Base-by-base conservation (phyloP, 1,140 invertebrate genomes). In the Pygmarrhopalites habei region DNA sequence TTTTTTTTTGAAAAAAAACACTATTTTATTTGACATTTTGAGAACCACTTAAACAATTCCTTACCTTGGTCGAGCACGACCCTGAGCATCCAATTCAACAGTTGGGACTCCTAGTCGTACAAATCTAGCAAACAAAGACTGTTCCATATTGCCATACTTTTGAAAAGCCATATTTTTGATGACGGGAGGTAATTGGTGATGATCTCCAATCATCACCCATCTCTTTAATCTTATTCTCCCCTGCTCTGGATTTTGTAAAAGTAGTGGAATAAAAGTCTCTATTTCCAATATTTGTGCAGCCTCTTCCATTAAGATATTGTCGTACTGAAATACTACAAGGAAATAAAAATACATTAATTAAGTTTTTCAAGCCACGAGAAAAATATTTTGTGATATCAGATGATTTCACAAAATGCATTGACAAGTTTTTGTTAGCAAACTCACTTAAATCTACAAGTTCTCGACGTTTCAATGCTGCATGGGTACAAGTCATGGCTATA, bases 131-230 rank as follows among this genome's bases (percentile, higher is more conserved):
- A 99, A 99, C 2, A 99, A 79, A 32, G 92, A 95, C 75, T 99
- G 97, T 74, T 99, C 97, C 96, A 99, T 98, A 74, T 99, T 99
- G 5, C 92, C 95, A 77, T 95, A 99, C 75, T 99, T 99, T 77
- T 99, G 95, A 77, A 99, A 99, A 17, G 95, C 95, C 90, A 98
- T 97, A 75, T 99, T 99, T 77, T 99, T 99, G 39, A 99, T 97
- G 12, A 99, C 94, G 0, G 97, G 97, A 0, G 97, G 97, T 66
- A 99, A 79, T 76, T 99, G 97, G 78, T 99, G 93, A 64, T 49
- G 43, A 58, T 56, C 67, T 5, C 96, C 97, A 73, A 99, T 99
- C 97, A 99, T 99, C 57, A 99, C 98, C 96, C 97, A 99, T 15
- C 97, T 83, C 77, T 99, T 99, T 30, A 99, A 76, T 1, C 96